Evolutionary conservation across 2,888 invertebrate genomes (phyloP).

Genomic region (Xestia c-nigrum): DNA sequence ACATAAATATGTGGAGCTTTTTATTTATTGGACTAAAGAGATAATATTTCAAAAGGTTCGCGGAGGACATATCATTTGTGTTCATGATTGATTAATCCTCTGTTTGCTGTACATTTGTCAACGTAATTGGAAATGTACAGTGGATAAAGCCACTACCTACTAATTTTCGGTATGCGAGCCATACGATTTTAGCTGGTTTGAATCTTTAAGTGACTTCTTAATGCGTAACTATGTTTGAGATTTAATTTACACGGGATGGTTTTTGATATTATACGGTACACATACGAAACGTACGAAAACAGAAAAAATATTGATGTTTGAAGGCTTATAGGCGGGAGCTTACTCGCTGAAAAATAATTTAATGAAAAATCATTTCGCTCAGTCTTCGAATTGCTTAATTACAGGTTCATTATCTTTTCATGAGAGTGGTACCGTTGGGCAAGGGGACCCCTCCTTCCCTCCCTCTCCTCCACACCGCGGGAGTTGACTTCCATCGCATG

Average conservation of each 20-base stretch:
- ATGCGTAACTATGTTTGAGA: neutral
- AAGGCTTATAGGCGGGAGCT: neutral
- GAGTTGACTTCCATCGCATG: no score
- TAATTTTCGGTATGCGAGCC: constrained; percentile 5
- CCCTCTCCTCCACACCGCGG: no score
- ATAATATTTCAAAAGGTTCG: constrained; percentile 60
- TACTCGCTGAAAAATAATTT: neutral
- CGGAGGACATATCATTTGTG: constrained; percentile 56
- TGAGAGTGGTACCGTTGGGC: no score
- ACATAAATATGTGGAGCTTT: constrained; percentile 55
- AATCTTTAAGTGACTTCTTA: neutral
- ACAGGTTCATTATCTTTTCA: no score
- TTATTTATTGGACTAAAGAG: constrained; percentile 57
- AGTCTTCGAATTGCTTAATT: constrained; percentile 1
- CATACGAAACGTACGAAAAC: neutral
- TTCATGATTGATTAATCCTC: constrained; percentile 65
- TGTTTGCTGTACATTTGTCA: constrained; percentile 58
- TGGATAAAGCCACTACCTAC: constrained; percentile 19
- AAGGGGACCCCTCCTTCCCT: no score
- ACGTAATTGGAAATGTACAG: constrained; percentile 50
- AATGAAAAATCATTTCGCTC: constrained; percentile 8
- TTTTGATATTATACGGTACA: no score
- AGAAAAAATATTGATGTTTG: no score
- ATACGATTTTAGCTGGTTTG: neutral
- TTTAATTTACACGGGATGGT: neutral